A percentile compares a stretch with the other conserved stretches of the same genome.
phyloP scores from a whole-genome alignment of 2,888 invertebrate genomes.

The Chouioia cunea region DNA sequence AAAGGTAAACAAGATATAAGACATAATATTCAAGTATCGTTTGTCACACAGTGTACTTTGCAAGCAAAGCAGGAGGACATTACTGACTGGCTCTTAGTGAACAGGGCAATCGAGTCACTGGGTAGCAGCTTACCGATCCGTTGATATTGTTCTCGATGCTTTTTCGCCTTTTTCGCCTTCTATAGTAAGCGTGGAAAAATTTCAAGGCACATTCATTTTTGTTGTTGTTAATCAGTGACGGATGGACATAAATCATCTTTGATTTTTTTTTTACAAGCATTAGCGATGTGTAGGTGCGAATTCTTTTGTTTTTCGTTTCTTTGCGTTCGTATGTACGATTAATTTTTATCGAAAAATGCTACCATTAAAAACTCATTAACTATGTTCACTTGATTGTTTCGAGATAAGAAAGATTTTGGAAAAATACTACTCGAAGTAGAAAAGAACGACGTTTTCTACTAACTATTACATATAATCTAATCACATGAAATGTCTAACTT shows the following conservation, averaged over 20 bases:
- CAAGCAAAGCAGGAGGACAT: slow-evolving; percentile 49
- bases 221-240: slow-evolving; percentile 1
- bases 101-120: slow-evolving; percentile 52
- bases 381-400: too few species aligned
- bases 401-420: too few species aligned
- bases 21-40: slow-evolving; percentile 39
- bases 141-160: slow-evolving; percentile 81
- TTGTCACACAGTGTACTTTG: slow-evolving; percentile 46
- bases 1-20: slow-evolving; percentile 2
- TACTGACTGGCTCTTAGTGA: slow-evolving; percentile 46
- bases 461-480: too few species aligned
- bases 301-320: background rate
- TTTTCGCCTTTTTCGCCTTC: slow-evolving; percentile 78
- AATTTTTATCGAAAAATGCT: too few species aligned
- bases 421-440: too few species aligned
- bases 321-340: too few species aligned
- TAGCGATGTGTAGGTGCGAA: slow-evolving; percentile 15
- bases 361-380: too few species aligned
- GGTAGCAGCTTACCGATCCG: slow-evolving; percentile 80
- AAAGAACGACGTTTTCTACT: too few species aligned
- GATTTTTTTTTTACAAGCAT: background rate
- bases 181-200: slow-evolving; percentile 72
- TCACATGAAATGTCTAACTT: too few species aligned
- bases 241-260: slow-evolving; percentile 37
- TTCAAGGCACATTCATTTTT: slow-evolving; percentile 55